phyloP scores from a whole-genome alignment of 2,888 invertebrate species.

The Acheta domesticus region DNA sequence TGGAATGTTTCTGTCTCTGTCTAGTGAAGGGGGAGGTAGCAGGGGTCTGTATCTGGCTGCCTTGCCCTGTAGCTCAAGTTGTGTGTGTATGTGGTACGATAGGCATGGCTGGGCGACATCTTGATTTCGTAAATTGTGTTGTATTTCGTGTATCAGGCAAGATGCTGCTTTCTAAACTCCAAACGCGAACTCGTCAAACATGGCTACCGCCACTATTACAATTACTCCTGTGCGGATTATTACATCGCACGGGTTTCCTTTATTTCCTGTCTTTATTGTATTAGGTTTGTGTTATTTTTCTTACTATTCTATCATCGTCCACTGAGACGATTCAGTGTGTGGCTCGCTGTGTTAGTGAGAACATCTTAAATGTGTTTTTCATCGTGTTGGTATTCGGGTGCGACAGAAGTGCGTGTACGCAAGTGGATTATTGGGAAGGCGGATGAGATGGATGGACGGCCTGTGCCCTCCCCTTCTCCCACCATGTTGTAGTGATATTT shows the following conservation, averaged over 20 bases:
- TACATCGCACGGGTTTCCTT: conserved; percentile 21
- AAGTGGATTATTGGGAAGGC: conserved; percentile 21
- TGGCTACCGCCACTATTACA: conserved; percentile 28
- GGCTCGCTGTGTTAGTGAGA: not conserved
- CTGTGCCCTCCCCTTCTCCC: conserved; percentile 36
- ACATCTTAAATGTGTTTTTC: not conserved
- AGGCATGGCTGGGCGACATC: conserved; percentile 31
- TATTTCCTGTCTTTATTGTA: conserved; percentile 29
- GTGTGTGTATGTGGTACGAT: conserved; percentile 24
- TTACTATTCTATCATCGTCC: not conserved
- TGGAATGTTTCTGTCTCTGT: conserved; percentile 44
- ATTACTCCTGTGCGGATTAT: conserved; percentile 12
- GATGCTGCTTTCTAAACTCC: conserved; percentile 29
- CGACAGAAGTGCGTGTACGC: conserved; percentile 18
- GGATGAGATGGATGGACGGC: conserved; percentile 24
- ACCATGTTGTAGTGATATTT: conserved; percentile 48
- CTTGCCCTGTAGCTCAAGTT: not conserved
- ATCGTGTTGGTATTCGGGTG: conserved; percentile 9
- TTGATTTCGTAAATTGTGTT: conserved; percentile 26
- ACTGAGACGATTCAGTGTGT: not conserved
- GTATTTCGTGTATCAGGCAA: conserved; percentile 18
- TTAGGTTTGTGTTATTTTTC: conserved; percentile 28
- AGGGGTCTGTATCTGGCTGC: conserved; percentile 25
- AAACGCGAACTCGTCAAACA: conserved; percentile 28
- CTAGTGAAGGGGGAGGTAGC: conserved; percentile 31